Percentiles rank a stretch among this genome's conserved stretches.
phyloP scores from a whole-genome alignment of 2,113 vertebrate genomes.

The human region GRCh38 chr12:101808501-101809000 shows the following conservation, averaged over 20 bases:
- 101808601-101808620: background rate
- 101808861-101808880: background rate
- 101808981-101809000: no score
- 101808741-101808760: background rate
- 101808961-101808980: no score
- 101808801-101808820: background rate
- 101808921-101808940: background rate
- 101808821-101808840: background rate
- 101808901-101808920: background rate
- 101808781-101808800: background rate
- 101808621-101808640: background rate
- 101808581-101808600: background rate
- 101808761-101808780: background rate
- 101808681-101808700: background rate
- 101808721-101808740: background rate
- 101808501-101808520: background rate
- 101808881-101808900: background rate
- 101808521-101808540: background rate
- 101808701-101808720: background rate
- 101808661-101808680: background rate
- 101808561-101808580: background rate
- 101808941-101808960: background rate
- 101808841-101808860: background rate
- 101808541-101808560: background rate
- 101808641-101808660: background rate